These are phyloP conservation scores for Protobothrops flavoviridis DNA, from an alignment of 2,113 vertebrate genomes.

Conservation along the genomic window DNA sequence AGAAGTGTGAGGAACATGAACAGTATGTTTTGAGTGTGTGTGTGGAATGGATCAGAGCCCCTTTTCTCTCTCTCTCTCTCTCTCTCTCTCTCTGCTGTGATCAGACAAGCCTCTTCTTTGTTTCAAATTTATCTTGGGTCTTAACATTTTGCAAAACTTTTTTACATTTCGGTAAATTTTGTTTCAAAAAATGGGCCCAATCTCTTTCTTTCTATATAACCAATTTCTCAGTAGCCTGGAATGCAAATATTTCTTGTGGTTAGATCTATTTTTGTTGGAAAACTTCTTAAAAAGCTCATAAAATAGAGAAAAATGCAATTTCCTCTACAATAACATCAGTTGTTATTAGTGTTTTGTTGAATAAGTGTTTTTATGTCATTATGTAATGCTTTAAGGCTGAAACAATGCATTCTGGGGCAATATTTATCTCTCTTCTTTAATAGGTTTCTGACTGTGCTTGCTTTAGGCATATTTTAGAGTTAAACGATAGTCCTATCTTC, in stretches of 20 bases:
- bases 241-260: not conserved
- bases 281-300: not conserved
- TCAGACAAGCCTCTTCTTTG: not conserved
- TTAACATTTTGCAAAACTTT: not conserved
- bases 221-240: not conserved
- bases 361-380: not conserved
- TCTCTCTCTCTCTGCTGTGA: not conserved
- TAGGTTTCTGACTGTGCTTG: constrained; percentile 3
- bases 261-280: not conserved
- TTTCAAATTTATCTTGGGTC: not conserved
- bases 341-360: not conserved
- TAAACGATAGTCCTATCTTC: constrained; percentile 3
- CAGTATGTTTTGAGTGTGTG: not conserved
- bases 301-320: not conserved
- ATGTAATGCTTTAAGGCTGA: not conserved
- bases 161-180: not conserved
- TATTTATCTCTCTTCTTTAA: not conserved
- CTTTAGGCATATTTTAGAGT: not conserved
- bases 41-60: not conserved
- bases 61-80: not conserved
- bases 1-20: not conserved
- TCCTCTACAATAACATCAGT: not conserved
- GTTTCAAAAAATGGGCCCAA: not conserved
- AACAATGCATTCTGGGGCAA: not conserved
- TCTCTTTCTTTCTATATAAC: not conserved